phyloP scores from a whole-genome alignment of 1,140 invertebrate genomes.

The Pteromalus puparum region DNA sequence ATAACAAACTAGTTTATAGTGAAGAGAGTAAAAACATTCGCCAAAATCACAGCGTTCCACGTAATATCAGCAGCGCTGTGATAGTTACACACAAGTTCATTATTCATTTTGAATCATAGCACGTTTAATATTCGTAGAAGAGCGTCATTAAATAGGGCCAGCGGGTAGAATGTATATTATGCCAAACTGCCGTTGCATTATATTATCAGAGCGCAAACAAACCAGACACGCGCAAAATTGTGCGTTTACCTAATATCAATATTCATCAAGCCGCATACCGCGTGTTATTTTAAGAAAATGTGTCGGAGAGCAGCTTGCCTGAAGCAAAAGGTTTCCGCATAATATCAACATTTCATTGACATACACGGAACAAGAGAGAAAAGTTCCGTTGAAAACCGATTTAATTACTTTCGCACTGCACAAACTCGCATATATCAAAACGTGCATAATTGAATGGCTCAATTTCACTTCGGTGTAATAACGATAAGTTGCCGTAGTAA shows the following conservation, averaged over 20 bases:
- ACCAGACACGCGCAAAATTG: slow-evolving; percentile 9
- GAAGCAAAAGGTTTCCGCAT: not conserved
- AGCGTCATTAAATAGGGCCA: not conserved
- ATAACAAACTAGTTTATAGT: too few species aligned
- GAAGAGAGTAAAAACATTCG: too few species aligned
- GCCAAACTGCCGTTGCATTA: not conserved
- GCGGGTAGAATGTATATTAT: slow-evolving; percentile 8
- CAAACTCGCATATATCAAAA: too few species aligned
- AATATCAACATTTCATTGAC: not conserved
- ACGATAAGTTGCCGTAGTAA: too few species aligned
- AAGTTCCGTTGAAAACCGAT: not conserved
- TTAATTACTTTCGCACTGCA: not conserved
- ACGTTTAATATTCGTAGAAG: not conserved
- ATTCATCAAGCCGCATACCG: slow-evolving; percentile 17
- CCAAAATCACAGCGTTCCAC: too few species aligned
- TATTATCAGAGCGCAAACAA: not conserved
- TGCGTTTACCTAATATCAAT: slow-evolving; percentile 26
- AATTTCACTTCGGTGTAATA: not conserved
- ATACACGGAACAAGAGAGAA: not conserved
- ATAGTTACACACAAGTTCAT: not conserved
- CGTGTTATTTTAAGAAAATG: slow-evolving; percentile 28
- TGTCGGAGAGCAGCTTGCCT: not conserved
- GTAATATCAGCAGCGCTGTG: too few species aligned
- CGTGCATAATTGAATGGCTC: too few species aligned
- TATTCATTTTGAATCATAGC: slow-evolving; percentile 10